Evolutionary conservation across 2,797 vertebrate genomes (phyloP).

Genomic region (Thripadectes ignobilis): DNA sequence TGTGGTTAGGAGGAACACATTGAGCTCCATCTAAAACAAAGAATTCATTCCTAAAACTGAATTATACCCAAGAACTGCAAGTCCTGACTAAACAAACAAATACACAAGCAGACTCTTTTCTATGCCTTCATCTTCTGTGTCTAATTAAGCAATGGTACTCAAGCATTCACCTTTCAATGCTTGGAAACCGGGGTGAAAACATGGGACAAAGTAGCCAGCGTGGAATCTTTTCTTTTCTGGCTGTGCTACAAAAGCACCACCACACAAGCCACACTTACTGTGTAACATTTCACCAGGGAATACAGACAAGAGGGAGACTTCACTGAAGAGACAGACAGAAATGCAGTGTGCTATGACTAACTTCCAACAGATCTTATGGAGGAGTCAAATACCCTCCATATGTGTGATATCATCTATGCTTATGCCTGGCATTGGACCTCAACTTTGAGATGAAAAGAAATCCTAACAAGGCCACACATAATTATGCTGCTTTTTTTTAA

Average conservation of each 20-base stretch:
- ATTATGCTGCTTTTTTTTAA: not conserved
- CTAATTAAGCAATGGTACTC: not conserved
- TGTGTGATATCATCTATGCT: not conserved
- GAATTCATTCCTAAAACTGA: not conserved
- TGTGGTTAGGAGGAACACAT: not conserved
- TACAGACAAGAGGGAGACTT: not conserved
- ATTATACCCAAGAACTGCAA: not conserved
- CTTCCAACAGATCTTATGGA: slow-evolving; percentile 29
- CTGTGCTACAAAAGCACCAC: not conserved
- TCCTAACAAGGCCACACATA: not conserved
- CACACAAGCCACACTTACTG: not conserved
- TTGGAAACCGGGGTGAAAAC: not conserved
- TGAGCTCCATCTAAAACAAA: not conserved
- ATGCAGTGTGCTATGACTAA: not conserved
- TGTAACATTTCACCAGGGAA: not conserved
- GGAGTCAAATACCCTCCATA: slow-evolving; percentile 13
- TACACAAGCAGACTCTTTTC: not conserved
- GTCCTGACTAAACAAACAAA: slow-evolving; percentile 3
- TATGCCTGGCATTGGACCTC: not conserved
- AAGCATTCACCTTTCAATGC: not conserved
- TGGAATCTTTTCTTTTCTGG: not conserved
- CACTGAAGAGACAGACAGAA: not conserved
- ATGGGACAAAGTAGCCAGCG: not conserved
- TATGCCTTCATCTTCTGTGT: not conserved
- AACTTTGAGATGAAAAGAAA: not conserved